Percentiles rank a stretch among this genome's conserved stretches.
phyloP scores from a whole-genome alignment of 2,888 invertebrate genomes.

The Argynnis bischoffii region DNA sequence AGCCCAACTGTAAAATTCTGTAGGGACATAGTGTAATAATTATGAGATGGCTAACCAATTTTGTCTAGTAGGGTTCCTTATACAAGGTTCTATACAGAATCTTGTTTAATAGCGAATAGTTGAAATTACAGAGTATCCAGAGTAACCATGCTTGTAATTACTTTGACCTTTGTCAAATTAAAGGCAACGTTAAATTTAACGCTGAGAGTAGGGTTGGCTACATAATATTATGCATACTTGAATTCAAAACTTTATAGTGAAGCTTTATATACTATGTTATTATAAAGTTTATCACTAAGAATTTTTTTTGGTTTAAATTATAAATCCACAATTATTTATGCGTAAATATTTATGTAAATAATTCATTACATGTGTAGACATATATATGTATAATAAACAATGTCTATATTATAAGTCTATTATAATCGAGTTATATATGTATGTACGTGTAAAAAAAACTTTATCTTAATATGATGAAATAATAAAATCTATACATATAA shows the following conservation, averaged over 20 bases:
- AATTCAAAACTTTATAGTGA: not conserved
- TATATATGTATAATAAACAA: too few relatives aligned
- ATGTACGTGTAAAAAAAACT: too few relatives aligned
- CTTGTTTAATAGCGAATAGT: conserved; percentile 22
- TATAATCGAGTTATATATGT: too few relatives aligned
- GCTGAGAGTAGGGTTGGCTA: conserved; percentile 9
- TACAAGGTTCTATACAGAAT: conserved; percentile 7
- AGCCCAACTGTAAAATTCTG: not conserved
- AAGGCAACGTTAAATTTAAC: conserved; percentile 19
- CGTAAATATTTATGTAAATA: too few relatives aligned
- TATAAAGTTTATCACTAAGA: too few relatives aligned
- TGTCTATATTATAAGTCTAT: too few relatives aligned
- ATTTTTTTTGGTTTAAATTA: too few relatives aligned
- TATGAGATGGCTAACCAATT: conserved; percentile 4
- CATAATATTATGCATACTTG: not conserved
- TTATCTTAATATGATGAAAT: too few relatives aligned
- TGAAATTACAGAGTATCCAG: conserved; percentile 22
- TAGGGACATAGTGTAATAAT: not conserved
- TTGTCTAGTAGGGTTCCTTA: conserved; percentile 5
- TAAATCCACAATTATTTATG: too few relatives aligned
- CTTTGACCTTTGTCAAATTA: conserved; percentile 29
- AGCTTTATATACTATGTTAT: too few relatives aligned
- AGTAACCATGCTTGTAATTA: conserved; percentile 26
- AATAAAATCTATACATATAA: too few relatives aligned
- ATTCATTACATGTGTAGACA: too few relatives aligned